Evolutionary conservation across 1,140 invertebrate genomes (phyloP).

Genomic region (Heterodera schachtii): DNA sequence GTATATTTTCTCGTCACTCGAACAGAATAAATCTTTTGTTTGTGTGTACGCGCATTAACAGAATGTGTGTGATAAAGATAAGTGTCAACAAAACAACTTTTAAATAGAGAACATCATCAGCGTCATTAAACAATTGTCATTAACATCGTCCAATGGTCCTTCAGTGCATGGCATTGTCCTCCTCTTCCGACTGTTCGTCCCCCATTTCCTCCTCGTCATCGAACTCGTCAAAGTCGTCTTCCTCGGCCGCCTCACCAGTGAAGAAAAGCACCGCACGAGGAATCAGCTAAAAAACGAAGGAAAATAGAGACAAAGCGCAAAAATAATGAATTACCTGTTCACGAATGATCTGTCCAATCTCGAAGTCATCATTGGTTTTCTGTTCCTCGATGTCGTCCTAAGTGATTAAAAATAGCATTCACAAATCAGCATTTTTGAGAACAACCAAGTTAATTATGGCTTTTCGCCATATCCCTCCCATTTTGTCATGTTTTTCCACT

Average conservation of each 20-base stretch:
- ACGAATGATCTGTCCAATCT: slow-evolving; percentile 70
- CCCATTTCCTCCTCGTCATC: slow-evolving; percentile 43
- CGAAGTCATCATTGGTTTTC: slow-evolving; percentile 69
- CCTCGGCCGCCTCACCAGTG: slow-evolving; percentile 66
- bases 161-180: neutral
- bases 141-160: neutral
- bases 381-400: slow-evolving; percentile 44
- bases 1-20: no score
- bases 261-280: slow-evolving; percentile 69
- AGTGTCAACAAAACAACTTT: no score
- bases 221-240: slow-evolving; percentile 52
- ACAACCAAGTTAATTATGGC: no score
- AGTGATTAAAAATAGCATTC: neutral
- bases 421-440: no score
- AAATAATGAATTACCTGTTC: slow-evolving; percentile 26
- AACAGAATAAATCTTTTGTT: no score
- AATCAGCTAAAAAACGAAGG: slow-evolving; percentile 65
- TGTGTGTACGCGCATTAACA: no score
- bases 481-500: slow-evolving; percentile 6
- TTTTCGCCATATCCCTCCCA: no score
- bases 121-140: no score
- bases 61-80: no score
- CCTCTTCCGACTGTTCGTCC: slow-evolving; percentile 4
- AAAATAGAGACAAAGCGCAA: neutral
- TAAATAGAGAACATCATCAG: no score